These are phyloP conservation scores for Heliconius hortense DNA, from an alignment of 2,888 invertebrate species.

Conservation along the genomic window DNA sequence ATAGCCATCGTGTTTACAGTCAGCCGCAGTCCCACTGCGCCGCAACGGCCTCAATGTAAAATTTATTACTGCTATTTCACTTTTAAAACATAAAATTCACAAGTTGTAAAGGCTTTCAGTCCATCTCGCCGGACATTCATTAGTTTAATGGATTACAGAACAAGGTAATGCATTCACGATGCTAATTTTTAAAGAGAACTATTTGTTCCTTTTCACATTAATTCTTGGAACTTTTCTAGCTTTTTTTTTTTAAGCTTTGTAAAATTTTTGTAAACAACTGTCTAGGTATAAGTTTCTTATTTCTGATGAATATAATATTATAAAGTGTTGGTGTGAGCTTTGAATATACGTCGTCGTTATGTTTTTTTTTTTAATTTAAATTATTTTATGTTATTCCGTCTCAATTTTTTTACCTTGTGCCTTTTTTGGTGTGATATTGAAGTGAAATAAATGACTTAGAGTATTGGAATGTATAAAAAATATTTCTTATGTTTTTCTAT, in stretches of 20 bases:
- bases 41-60: neutral
- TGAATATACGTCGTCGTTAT: neutral
- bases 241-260: neutral
- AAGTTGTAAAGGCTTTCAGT: slow-evolving; percentile 38
- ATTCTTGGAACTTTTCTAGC: slow-evolving; percentile 13
- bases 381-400: neutral
- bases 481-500: no score
- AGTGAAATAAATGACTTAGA: no score
- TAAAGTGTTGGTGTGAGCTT: neutral
- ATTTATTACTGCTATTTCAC: slow-evolving; percentile 13
- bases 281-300: neutral
- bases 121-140: slow-evolving; percentile 43
- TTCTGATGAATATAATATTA: neutral
- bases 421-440: no score
- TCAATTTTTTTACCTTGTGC: no score
- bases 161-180: slow-evolving; percentile 42
- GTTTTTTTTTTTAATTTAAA: neutral
- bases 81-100: slow-evolving; percentile 32
- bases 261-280: neutral
- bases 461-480: no score
- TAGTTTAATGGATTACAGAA: slow-evolving; percentile 45
- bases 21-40: neutral
- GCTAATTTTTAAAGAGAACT: slow-evolving; percentile 40
- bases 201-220: slow-evolving; percentile 17
- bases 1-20: neutral